Evolutionary conservation across 2,797 vertebrate species (phyloP).

Genomic region (Sebastes baramenuke): DNA sequence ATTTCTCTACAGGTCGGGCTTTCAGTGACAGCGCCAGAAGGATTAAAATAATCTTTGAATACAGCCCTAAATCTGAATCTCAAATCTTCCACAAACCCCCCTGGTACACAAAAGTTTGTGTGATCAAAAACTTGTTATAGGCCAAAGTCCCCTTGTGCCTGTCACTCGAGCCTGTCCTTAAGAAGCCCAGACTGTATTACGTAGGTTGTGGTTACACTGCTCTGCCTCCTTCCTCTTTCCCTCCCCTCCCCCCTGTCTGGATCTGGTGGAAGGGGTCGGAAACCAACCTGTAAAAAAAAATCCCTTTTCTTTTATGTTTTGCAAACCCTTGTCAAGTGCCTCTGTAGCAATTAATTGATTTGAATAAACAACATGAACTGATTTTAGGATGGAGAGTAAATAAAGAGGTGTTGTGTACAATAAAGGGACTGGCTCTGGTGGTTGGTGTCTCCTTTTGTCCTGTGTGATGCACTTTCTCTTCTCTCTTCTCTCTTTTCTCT

Average conservation of each 20-base stretch:
- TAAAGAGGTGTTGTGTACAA: conserved; percentile 85
- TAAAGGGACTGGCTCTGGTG: conserved; percentile 84
- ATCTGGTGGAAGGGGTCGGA: conserved; percentile 45
- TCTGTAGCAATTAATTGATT: conserved; percentile 81
- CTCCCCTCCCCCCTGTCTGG: conserved; percentile 46
- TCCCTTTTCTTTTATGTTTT: conserved; percentile 50
- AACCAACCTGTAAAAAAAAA: conserved; percentile 46
- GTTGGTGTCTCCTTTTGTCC: conserved; percentile 83
- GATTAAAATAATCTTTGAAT: neutral
- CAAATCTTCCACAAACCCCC: neutral
- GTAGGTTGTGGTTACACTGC: conserved; percentile 31
- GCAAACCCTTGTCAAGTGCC: conserved; percentile 83
- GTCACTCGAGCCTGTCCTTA: conserved; percentile 63
- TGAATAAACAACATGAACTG: conserved; percentile 73
- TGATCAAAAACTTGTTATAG: neutral
- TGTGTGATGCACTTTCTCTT: conserved; percentile 51
- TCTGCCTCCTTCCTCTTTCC: conserved; percentile 29
- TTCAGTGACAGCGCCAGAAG: conserved; percentile 59
- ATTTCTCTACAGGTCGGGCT: conserved; percentile 57
- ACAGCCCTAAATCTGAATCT: neutral
- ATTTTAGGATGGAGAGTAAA: conserved; percentile 70
- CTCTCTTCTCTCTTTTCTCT: conserved; percentile 1
- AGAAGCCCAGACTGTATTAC: conserved; percentile 43
- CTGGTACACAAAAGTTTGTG: neutral
- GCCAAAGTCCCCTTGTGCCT: conserved; percentile 15